Percentiles rank a stretch among this genome's conserved stretches.
Evolutionary conservation across 2,888 invertebrate genomes (phyloP).

Genomic region (Iselma pallidipennis): DNA sequence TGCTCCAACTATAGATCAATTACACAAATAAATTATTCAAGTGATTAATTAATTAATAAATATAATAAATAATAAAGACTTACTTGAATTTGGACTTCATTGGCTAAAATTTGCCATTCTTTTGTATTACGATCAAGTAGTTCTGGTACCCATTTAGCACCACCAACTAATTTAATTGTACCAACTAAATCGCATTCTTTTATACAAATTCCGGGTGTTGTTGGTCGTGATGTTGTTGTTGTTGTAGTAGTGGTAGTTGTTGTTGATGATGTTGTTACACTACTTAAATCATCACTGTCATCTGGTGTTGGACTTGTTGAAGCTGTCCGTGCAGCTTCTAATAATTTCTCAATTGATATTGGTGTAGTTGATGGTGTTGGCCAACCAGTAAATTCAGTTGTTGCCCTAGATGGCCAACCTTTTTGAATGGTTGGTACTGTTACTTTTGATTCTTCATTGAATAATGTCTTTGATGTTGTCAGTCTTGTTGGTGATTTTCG

Average conservation of each 20-base stretch:
- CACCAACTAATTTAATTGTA: slow-evolving; percentile 81
- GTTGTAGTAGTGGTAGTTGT: slow-evolving; percentile 72
- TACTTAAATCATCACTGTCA: slow-evolving; percentile 50
- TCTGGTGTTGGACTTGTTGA: slow-evolving; percentile 57
- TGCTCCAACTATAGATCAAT: slow-evolving; percentile 73
- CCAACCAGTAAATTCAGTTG: slow-evolving; percentile 91
- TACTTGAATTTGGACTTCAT: slow-evolving; percentile 81
- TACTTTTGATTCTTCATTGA: slow-evolving; percentile 45
- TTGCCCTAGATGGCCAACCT: slow-evolving; percentile 84
- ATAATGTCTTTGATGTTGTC: slow-evolving; percentile 36
- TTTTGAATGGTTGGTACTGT: slow-evolving; percentile 74
- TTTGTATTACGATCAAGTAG: slow-evolving; percentile 82
- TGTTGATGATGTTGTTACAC: slow-evolving; percentile 62
- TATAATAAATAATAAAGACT: slow-evolving; percentile 19
- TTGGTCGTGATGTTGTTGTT: slow-evolving; percentile 70
- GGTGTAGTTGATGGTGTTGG: slow-evolving; percentile 87
- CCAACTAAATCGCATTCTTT: slow-evolving; percentile 84
- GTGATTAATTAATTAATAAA: not conserved
- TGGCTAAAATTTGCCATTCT: slow-evolving; percentile 83
- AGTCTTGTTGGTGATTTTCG: slow-evolving; percentile 57
- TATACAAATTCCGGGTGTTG: slow-evolving; percentile 78
- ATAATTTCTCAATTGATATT: slow-evolving; percentile 78
- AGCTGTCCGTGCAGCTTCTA: slow-evolving; percentile 69
- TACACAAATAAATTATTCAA: not conserved
- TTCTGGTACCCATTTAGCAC: slow-evolving; percentile 83